Conservation (phyloP, 2,888 invertebrate species). For the Lepetodrilus schrolli region DNA sequence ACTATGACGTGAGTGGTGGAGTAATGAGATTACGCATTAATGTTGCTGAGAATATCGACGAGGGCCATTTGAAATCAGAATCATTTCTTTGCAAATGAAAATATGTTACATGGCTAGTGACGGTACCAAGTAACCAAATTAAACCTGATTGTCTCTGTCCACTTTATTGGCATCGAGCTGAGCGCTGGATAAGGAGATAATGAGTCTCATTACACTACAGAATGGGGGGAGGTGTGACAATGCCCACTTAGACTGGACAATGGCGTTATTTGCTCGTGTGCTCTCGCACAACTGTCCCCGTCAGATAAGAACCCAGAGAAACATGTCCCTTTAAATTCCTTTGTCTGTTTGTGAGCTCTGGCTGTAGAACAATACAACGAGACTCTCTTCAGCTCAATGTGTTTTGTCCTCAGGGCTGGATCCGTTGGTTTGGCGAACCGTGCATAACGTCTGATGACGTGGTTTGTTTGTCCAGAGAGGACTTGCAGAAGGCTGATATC, state of each 20-base stretch:
- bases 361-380: neutral
- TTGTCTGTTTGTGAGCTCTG: neutral
- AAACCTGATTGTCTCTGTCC: neutral
- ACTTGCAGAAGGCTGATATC: no score
- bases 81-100: constrained; percentile 3
- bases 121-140: constrained; percentile 1
- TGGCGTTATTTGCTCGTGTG: neutral
- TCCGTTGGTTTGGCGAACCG: no score
- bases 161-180: neutral
- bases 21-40: constrained; percentile 10
- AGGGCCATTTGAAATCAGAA: constrained; percentile 10
- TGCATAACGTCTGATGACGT: no score
- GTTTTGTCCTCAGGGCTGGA: no score
- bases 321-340: neutral
- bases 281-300: neutral
- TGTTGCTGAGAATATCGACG: neutral
- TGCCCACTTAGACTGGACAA: neutral
- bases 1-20: neutral
- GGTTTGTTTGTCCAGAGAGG: neutral
- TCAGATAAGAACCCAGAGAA: neutral
- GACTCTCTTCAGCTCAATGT: no score
- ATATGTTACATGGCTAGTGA: neutral
- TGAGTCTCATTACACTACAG: neutral
- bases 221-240: neutral
- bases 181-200: neutral